A percentile compares a stretch with the other conserved stretches of the same genome.
Evolutionary conservation across 2,797 vertebrate species (phyloP).

Genomic region (Sarcoramphus papa): DNA sequence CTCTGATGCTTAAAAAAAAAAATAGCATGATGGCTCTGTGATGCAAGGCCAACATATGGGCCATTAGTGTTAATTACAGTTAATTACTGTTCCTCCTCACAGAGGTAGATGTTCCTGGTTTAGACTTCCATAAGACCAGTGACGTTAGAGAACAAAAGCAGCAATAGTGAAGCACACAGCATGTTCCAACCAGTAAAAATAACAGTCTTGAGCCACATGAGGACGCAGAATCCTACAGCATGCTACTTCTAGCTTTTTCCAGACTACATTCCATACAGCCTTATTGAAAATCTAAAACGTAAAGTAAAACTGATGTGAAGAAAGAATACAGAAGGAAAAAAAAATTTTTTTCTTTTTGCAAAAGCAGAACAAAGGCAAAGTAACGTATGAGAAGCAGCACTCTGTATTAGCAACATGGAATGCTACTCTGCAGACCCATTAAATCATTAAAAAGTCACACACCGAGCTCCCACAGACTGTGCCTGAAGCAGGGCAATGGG

Average conservation of each 20-base stretch:
- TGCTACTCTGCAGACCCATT: accelerated
- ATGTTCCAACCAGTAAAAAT: background rate
- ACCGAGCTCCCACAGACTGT: background rate
- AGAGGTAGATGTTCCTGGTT: background rate
- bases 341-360: background rate
- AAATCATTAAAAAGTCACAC: background rate
- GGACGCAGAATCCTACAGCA: background rate
- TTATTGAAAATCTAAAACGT: accelerated
- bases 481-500: background rate
- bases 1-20: background rate
- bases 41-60: background rate
- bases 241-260: background rate
- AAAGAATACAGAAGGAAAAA: background rate
- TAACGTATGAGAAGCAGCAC: background rate
- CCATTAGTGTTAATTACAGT: background rate
- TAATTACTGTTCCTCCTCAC: background rate
- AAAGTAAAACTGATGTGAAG: background rate
- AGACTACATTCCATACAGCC: background rate
- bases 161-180: background rate
- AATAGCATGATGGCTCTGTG: background rate
- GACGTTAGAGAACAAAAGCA: background rate
- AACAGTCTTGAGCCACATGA: background rate
- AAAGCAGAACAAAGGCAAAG: background rate
- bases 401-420: background rate
- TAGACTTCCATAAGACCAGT: accelerated